Percentiles rank a stretch among this genome's conserved stretches.
These are phyloP conservation scores for Troides helena DNA, from an alignment of 2,888 invertebrate genomes.

Conservation along the genomic window DNA sequence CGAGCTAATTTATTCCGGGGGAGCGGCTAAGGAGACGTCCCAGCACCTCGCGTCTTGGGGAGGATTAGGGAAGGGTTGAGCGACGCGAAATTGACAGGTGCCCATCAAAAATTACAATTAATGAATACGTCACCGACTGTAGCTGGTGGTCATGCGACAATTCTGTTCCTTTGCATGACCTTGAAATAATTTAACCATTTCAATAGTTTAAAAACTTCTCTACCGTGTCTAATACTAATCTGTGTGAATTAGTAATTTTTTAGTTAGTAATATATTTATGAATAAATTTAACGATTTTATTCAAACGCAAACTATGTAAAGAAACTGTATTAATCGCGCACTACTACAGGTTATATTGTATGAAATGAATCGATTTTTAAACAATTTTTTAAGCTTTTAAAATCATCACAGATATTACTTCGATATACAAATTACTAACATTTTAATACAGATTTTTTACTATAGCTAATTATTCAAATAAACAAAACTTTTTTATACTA, in stretches of 20 bases:
- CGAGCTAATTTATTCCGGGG: slow-evolving; percentile 88
- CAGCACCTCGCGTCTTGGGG: slow-evolving; percentile 74
- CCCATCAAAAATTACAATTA: slow-evolving; percentile 80
- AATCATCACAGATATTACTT: too few relatives aligned
- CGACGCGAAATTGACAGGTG: slow-evolving; percentile 78
- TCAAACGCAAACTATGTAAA: too few relatives aligned
- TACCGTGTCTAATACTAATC: too few relatives aligned
- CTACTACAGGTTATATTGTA: too few relatives aligned
- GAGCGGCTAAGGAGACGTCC: slow-evolving; percentile 71
- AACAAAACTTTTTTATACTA: slow-evolving; percentile 24
- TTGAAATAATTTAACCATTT: not conserved
- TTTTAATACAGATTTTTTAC: not conserved
- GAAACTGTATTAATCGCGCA: too few relatives aligned
- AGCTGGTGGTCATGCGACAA: slow-evolving; percentile 32
- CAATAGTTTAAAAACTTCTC: too few relatives aligned
- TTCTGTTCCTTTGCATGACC: slow-evolving; percentile 2
- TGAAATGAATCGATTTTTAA: too few relatives aligned
- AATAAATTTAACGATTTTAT: too few relatives aligned
- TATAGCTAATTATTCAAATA: too few relatives aligned
- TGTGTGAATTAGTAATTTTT: too few relatives aligned
- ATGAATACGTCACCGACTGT: slow-evolving; percentile 72
- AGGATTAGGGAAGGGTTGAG: slow-evolving; percentile 77
- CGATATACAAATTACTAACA: not conserved
- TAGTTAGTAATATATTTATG: too few relatives aligned
- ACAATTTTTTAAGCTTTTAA: too few relatives aligned